Evolutionary conservation across 1,140 invertebrate species (phyloP), one percentile per base, ranked within the genome.

Genomic region (Reticulitermes speratus): DNA sequence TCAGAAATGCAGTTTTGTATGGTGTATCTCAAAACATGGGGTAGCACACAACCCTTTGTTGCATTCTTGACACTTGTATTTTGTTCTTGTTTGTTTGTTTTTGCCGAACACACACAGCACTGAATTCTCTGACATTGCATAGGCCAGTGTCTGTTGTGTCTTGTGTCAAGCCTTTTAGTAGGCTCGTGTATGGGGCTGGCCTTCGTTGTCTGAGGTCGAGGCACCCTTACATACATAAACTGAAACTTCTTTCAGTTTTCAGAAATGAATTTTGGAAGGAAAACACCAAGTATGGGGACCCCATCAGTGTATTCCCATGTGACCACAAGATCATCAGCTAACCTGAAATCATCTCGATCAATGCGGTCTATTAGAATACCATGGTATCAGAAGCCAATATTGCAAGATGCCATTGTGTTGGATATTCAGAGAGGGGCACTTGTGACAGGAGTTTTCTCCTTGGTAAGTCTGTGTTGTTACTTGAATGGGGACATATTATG

Each of bases 301-400:
- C 96, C 96, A 7, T 97, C 96, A 2, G 94, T 97, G 21, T 97
- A 97, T 90, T 97, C 96, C 9, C 96, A 97, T 91, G 95, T 96
- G 45, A 96, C 96, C 55, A 92, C 90, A 21, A 92, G 95, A 88
- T 96, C 96, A 86, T 96, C 95, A 88, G 95, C 96, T 55, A 97
- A 97, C 90, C 91, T 97, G 48, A 93, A 95, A 87, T 96, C 96
- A 6, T 94, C 95, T 3, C 94, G 96, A 87, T 97, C 96, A 3
- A 93, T 96, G 14, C 93, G 93, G 88, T 96, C 95, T 12, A 89
- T 96, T 0, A 94, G 94, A 90, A 94, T 96, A 86, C 96, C 96
- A 1, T 97, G 96, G 96, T 97, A 97, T 89, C 95, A 96, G 89
- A 94, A 94, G 87, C 96, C 96, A 0, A 93, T 97, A 87, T 89